phyloP scores from a whole-genome alignment of 2,113 vertebrate species.

The Clarias macrocephalus region DNA sequence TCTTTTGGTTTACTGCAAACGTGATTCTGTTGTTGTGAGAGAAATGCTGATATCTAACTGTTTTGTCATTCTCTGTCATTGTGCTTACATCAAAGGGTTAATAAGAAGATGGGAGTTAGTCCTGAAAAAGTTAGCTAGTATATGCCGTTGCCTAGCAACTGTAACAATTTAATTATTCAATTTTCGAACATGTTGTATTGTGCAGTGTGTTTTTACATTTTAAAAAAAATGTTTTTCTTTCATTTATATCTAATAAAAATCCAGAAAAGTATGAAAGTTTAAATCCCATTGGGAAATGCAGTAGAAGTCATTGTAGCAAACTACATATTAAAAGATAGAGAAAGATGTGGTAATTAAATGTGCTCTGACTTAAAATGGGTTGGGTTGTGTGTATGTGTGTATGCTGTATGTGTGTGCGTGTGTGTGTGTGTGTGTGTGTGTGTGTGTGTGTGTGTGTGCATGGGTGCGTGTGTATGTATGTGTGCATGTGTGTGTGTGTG shows the following conservation, averaged over 20 bases:
- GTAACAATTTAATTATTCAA: neutral
- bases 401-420: neutral
- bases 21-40: neutral
- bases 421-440: neutral
- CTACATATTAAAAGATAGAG: neutral
- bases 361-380: neutral
- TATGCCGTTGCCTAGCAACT: neutral
- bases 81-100: neutral
- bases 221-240: neutral
- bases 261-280: neutral
- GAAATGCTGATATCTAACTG: neutral
- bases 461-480: neutral
- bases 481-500: neutral
- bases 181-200: neutral
- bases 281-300: neutral
- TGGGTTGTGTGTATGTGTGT: neutral
- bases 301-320: neutral
- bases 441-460: neutral
- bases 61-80: neutral
- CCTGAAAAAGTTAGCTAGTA: neutral
- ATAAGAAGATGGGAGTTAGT: neutral
- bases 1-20: neutral
- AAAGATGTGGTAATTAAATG: neutral
- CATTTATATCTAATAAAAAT: neutral
- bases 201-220: neutral